Evolutionary conservation across 2,888 invertebrate species (phyloP).

Genomic region (Harmothoe impar): DNA sequence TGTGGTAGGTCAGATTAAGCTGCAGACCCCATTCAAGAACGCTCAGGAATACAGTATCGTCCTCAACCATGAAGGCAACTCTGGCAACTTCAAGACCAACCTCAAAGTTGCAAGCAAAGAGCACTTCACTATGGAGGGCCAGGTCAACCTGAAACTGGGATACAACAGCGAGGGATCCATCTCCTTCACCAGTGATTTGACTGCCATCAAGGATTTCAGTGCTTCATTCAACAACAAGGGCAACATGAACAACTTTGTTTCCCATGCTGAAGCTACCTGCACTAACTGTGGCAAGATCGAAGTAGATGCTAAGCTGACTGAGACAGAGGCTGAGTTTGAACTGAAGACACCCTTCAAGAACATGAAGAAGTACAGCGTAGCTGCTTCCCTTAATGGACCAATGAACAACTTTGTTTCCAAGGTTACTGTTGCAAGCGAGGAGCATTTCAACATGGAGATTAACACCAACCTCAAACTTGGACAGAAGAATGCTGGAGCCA

Average conservation of each 20-base stretch:
- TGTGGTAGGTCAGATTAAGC: not conserved
- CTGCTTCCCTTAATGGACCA: not conserved
- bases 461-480: not conserved
- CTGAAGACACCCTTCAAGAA: slow-evolving; percentile 41
- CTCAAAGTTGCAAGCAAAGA: slow-evolving; percentile 27
- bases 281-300: slow-evolving; percentile 1
- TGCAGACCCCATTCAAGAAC: slow-evolving; percentile 38
- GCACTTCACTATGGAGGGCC: slow-evolving; percentile 21
- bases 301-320: slow-evolving; percentile 19
- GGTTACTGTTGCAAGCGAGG: not conserved
- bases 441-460: slow-evolving; percentile 41
- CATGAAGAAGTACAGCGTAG: slow-evolving; percentile 44
- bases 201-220: slow-evolving; percentile 26
- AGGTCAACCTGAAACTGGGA: slow-evolving; percentile 19
- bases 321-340: not conserved
- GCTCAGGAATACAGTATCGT: not conserved
- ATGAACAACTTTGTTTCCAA: slow-evolving; percentile 42
- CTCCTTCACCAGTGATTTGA: not conserved
- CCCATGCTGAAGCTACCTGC: slow-evolving; percentile 53
- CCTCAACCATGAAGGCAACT: not conserved
- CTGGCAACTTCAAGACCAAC: not conserved
- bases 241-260: slow-evolving; percentile 12
- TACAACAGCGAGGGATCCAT: not conserved
- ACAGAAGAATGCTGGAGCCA: not conserved
- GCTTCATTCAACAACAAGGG: slow-evolving; percentile 18